A percentile compares a stretch with the other conserved stretches of the same genome.
phyloP scores from a whole-genome alignment of 1,140 invertebrate genomes.

The Leptinotarsa texana region DNA sequence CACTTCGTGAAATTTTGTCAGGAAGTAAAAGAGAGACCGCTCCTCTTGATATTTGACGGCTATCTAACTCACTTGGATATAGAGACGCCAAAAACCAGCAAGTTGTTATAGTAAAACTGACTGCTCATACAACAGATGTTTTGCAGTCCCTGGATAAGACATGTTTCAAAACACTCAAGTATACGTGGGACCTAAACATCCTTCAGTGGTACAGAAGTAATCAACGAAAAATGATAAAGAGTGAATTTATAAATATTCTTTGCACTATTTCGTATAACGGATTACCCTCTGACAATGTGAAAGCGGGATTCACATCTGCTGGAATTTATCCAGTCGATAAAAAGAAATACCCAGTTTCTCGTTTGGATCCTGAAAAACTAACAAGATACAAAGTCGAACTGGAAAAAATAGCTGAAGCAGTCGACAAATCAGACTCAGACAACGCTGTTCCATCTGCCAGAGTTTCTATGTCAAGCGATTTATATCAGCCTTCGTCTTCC shows the following conservation, averaged over 20 bases:
- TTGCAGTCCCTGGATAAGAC: background rate
- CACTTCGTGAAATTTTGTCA: background rate
- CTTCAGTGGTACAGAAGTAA: constrained; percentile 8
- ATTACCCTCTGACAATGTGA: background rate
- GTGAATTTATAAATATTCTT: background rate
- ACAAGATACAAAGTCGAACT: background rate
- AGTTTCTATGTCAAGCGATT: background rate
- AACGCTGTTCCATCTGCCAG: background rate
- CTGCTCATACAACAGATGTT: background rate
- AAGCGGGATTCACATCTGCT: background rate
- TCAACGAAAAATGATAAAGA: background rate
- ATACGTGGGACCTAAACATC: background rate
- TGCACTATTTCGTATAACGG: background rate
- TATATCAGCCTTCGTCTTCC: background rate
- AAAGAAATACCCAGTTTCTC: background rate
- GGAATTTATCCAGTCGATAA: background rate
- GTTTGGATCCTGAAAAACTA: constrained; percentile 1
- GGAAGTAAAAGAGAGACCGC: background rate
- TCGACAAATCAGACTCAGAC: constrained; percentile 2
- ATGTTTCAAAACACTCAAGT: constrained; percentile 6
- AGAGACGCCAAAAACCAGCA: background rate
- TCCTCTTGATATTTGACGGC: background rate
- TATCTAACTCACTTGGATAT: background rate
- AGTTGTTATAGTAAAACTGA: background rate
- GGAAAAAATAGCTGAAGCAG: background rate